Conservation (phyloP, 2,888 invertebrate genomes). For the Hypomecis punctinalis region DNA sequence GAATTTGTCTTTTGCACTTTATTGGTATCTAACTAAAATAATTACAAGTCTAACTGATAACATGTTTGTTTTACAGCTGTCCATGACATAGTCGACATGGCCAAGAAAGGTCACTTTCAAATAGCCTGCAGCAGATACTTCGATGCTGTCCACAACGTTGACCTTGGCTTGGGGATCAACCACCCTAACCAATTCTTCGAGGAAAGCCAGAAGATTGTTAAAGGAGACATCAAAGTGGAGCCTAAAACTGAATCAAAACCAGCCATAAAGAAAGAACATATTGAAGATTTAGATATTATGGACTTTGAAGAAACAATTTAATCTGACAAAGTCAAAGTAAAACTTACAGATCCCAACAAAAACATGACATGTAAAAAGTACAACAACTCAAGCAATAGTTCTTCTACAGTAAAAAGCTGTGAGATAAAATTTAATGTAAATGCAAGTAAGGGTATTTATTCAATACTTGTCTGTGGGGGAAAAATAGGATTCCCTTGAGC, state of each 20-base stretch:
- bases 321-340: slow-evolving; percentile 24
- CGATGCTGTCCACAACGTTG: slow-evolving; percentile 88
- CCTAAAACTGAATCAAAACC: slow-evolving; percentile 58
- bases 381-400: too few relatives aligned
- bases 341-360: too few relatives aligned
- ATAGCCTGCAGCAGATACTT: slow-evolving; percentile 96
- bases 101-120: slow-evolving; percentile 92
- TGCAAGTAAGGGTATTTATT: too few relatives aligned
- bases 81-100: slow-evolving; percentile 89
- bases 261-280: slow-evolving; percentile 59
- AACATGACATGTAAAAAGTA: too few relatives aligned
- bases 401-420: too few relatives aligned
- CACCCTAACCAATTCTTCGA: slow-evolving; percentile 98
- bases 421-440: too few relatives aligned
- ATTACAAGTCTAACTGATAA: background rate
- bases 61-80: slow-evolving; percentile 80
- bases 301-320: slow-evolving; percentile 72
- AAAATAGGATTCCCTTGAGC: too few relatives aligned
- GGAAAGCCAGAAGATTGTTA: slow-evolving; percentile 88
- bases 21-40: too few relatives aligned
- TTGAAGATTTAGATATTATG: slow-evolving; percentile 64
- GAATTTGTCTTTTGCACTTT: too few relatives aligned
- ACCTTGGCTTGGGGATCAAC: slow-evolving; percentile 88
- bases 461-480: too few relatives aligned
- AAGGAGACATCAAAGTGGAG: slow-evolving; percentile 69